These are phyloP conservation scores for Numenius arquata DNA, from an alignment of 2,113 vertebrate species.

Conservation along the genomic window DNA sequence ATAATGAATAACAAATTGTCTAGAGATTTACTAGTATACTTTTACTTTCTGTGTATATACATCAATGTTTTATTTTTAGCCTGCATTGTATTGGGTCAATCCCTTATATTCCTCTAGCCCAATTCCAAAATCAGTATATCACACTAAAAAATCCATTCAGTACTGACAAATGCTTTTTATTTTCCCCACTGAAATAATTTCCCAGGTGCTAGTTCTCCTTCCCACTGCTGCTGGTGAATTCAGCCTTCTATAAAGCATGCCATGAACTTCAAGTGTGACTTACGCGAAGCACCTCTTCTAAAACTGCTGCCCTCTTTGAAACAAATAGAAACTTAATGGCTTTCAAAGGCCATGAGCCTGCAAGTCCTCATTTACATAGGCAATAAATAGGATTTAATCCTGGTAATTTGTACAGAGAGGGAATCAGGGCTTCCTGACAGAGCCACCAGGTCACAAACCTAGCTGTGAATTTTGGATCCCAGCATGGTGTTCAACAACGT, in stretches of 20 bases:
- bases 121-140: neutral
- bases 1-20: neutral
- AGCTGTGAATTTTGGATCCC: neutral
- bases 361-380: neutral
- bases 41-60: neutral
- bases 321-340: neutral
- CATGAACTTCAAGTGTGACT: neutral
- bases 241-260: neutral
- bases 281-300: neutral
- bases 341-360: neutral
- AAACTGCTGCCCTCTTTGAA: neutral
- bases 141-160: neutral
- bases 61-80: neutral
- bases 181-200: neutral
- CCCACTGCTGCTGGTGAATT: neutral
- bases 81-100: neutral
- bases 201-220: neutral
- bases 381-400: neutral
- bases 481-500: accelerated
- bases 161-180: neutral
- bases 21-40: neutral
- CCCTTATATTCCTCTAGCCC: neutral
- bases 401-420: neutral
- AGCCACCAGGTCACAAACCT: neutral
- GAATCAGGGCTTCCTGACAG: neutral